Percentiles rank a stretch among this genome's conserved stretches.
phyloP scores from a whole-genome alignment of 2,113 vertebrate genomes.

The Nothobranchius kuhntae region DNA sequence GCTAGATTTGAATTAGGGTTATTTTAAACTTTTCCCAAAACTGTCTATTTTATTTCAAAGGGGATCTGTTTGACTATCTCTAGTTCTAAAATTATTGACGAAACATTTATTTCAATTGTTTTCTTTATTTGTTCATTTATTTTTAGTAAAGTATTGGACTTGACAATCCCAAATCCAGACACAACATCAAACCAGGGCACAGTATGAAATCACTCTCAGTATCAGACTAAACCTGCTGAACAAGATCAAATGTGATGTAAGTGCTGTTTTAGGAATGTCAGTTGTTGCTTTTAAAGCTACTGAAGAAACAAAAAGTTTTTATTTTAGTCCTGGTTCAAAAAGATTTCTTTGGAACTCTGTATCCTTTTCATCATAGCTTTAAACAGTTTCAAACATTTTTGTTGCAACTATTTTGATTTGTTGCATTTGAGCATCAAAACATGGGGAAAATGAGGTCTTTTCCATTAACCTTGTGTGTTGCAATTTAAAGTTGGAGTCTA shows the following conservation, averaged over 20 bases:
- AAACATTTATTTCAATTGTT: background rate
- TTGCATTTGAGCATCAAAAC: too few relatives aligned
- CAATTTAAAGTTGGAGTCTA: constrained; percentile 32
- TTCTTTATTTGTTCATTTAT: too few relatives aligned
- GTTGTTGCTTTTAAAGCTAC: background rate
- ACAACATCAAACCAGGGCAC: background rate
- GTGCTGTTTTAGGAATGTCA: background rate
- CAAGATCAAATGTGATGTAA: background rate
- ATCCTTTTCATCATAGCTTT: too few relatives aligned
- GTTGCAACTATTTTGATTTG: too few relatives aligned
- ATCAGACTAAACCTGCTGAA: background rate
- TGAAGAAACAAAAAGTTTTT: background rate
- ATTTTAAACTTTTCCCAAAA: background rate
- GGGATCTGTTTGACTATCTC: background rate
- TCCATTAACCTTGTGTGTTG: too few relatives aligned
- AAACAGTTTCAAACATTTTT: too few relatives aligned
- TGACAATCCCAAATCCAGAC: background rate
- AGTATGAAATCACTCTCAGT: background rate
- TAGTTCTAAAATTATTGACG: background rate
- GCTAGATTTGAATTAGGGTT: background rate
- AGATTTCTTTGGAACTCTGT: too few relatives aligned
- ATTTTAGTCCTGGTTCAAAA: too few relatives aligned
- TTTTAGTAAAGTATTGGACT: too few relatives aligned
- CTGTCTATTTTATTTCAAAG: background rate
- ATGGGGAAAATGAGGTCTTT: too few relatives aligned